Conservation (phyloP, 2,888 invertebrate genomes). For the Drosophila meridiana region DNA sequence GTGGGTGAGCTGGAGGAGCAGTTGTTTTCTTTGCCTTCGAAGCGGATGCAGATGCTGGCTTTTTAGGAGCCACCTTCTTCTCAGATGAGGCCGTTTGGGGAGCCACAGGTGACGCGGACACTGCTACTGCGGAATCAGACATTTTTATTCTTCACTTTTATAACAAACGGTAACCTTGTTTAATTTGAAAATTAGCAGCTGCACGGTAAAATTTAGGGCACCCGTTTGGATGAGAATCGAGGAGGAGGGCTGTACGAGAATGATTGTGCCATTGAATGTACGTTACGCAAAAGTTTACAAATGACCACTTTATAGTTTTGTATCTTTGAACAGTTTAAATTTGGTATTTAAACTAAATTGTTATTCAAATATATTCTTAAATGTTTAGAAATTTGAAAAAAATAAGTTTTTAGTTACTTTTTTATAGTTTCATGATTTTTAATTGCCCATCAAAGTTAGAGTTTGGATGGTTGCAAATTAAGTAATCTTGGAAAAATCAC, state of each 20-base stretch:
- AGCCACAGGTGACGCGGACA: conserved; percentile 47
- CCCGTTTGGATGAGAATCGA: conserved; percentile 42
- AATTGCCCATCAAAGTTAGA: not conserved
- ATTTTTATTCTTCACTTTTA: conserved; percentile 24
- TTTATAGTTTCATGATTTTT: not conserved
- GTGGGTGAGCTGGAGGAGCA: conserved; percentile 40
- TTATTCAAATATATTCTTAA: not conserved
- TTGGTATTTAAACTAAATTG: not conserved
- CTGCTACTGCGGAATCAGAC: conserved; percentile 48
- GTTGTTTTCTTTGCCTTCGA: conserved; percentile 34
- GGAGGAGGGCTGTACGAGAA: conserved; percentile 22
- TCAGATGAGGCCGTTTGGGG: conserved; percentile 31
- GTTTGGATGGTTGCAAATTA: not conserved
- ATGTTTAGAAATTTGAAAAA: conserved; percentile 5
- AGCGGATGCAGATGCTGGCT: conserved; percentile 24
- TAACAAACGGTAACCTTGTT: conserved; percentile 4
- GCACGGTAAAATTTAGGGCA: not conserved
- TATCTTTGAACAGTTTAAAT: not conserved
- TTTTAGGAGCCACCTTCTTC: conserved; percentile 44
- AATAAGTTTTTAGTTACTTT: not conserved
- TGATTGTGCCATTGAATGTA: conserved; percentile 14
- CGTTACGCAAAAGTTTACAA: conserved; percentile 10
- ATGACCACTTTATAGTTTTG: conserved; percentile 8
- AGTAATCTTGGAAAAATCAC: not conserved
- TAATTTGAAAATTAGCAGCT: not conserved